A percentile compares a stretch with the other conserved stretches of the same genome.
Conservation (phyloP, 2,113 vertebrate species). For the Corythoichthys haematopterus region DNA sequence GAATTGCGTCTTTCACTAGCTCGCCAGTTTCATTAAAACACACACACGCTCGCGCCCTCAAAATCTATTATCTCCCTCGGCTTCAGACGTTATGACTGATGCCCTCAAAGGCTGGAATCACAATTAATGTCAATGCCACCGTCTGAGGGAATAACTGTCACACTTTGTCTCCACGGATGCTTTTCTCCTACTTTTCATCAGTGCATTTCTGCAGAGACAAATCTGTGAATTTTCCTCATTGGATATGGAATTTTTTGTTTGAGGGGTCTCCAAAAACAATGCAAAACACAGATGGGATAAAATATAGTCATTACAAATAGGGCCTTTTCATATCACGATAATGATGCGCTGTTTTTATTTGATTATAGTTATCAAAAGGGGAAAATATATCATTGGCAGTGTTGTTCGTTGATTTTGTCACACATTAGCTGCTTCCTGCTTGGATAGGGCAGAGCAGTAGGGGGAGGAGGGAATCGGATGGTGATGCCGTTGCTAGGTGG, state of each 20-base stretch:
- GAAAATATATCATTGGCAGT: too few species aligned
- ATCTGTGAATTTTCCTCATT: neutral
- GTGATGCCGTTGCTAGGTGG: too few species aligned
- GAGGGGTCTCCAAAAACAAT: neutral
- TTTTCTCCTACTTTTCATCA: neutral
- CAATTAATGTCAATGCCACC: neutral
- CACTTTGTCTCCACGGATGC: neutral
- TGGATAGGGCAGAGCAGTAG: too few species aligned
- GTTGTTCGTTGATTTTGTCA: too few species aligned
- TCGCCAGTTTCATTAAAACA: constrained; percentile 1
- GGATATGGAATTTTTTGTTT: neutral
- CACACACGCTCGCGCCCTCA: neutral
- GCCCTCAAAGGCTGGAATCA: neutral
- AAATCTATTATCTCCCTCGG: constrained; percentile 3
- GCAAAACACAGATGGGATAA: too few species aligned
- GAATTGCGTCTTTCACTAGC: neutral
- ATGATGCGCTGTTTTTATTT: too few species aligned
- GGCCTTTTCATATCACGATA: too few species aligned
- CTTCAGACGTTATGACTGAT: neutral
- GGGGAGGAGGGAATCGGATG: too few species aligned
- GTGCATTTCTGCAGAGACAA: neutral
- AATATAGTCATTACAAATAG: too few species aligned
- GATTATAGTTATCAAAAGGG: too few species aligned
- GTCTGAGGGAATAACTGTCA: constrained; percentile 2
- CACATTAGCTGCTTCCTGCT: too few species aligned